These are phyloP conservation scores for Erythrolamprus reginae DNA, from an alignment of 2,113 vertebrate genomes.

Conservation along the genomic window DNA sequence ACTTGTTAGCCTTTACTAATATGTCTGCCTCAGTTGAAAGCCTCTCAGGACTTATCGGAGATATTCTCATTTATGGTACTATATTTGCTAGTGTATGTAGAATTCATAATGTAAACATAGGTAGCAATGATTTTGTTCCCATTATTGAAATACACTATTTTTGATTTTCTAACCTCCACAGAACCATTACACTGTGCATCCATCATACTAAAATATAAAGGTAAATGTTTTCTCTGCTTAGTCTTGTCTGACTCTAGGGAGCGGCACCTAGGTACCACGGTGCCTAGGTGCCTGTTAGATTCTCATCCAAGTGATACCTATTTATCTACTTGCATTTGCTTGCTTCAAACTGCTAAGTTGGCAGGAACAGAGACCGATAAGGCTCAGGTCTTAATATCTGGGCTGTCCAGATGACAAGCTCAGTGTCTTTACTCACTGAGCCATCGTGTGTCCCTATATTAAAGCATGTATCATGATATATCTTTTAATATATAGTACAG, in stretches of 20 bases:
- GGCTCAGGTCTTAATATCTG: neutral
- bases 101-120: neutral
- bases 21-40: too few species aligned
- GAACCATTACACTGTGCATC: neutral
- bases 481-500: neutral
- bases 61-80: neutral
- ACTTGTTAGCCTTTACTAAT: too few species aligned
- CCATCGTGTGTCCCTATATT: neutral
- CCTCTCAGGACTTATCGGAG: neutral
- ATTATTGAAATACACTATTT: neutral
- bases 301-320: neutral
- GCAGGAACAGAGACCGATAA: neutral
- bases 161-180: neutral
- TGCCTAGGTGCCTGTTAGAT: too few species aligned
- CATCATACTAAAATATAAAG: neutral
- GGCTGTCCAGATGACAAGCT: neutral
- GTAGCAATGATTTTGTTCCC: neutral
- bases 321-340: neutral
- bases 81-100: neutral
- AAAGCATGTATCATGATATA: neutral
- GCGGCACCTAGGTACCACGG: too few species aligned
- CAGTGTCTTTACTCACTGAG: neutral
- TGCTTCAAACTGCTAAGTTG: neutral
- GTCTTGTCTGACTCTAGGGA: neutral
- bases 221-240: neutral